Evolutionary conservation across 1,140 invertebrate species (phyloP), one percentile per base, ranked within the genome.

Genomic region (Trachymyrmex cornetzi): DNA sequence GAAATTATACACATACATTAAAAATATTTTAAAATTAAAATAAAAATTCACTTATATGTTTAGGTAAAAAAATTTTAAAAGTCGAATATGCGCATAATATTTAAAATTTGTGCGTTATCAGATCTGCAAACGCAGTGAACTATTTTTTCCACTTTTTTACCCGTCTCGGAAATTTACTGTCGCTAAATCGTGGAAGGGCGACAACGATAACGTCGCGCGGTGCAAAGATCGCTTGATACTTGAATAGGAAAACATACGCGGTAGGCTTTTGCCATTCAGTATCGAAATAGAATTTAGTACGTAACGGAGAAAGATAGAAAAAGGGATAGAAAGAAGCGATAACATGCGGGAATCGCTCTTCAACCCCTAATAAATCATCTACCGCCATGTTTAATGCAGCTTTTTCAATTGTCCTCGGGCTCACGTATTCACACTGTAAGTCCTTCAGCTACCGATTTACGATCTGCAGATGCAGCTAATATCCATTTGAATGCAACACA

Each of bases 361-460:
- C 69, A 75, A 61, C 69, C 55, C 19, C 22, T 71, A 57, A 79
- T 91, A 91, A 91, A 91, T 91, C 87, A 89, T 86, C 11, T n/a
- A 24, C 50, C 55, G 64, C 53, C 86, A 87, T 88, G 91, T 91
- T 90, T 92, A 91, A 92, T 90, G 77, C 80, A 92, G 91, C 75
- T 89, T 92, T 92, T 91, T 89, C 89, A 86, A 91, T 91, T 89
- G 90, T 91, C 85, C 79, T 85, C 19, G 64, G 22, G 66, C 48
- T 61, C 67, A 75, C 77, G 79, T 79, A 86, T 86, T 69, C 88
- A 38, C 50, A 27, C 44, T 12, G 27, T 64, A 64, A 69, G 89
- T 81, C 57, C 66, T 75, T 85, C 64, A n/a, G 27, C 71, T 57
- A 53, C 61, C 79, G 79, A 87, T 90, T 89, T 72, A 86, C 74